Evolutionary conservation across 2,797 vertebrate genomes (phyloP), one percentile per base, ranked within the genome.

Genomic region (Microctenopoma stevenorrisi): DNA sequence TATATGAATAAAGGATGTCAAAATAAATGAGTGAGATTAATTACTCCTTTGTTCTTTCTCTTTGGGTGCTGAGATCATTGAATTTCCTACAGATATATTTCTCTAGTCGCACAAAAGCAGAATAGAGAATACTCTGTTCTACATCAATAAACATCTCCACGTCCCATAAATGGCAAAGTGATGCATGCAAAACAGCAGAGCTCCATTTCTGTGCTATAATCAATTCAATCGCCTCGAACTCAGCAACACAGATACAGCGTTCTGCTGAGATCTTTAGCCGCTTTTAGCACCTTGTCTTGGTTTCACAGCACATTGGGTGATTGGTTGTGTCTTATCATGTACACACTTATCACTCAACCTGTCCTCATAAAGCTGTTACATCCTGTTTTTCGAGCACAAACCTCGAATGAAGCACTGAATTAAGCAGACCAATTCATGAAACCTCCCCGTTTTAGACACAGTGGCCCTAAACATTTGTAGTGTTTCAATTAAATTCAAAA

Each of bases 1-100:
- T 69, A 67, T 60, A 68, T 64, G 62, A 87, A 63, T 79, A 74
- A 78, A 81, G 61, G 16, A 54, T 76, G 43, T 74, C 64, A 69
- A 86, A 88, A 79, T 74, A 44, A 18, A 49, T 8, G 12, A 51
- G 43, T 58, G 63, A 74, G 58, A 85, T 81, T 68, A 64, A 86
- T 86, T 70, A 56, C 55, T 59, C 25, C 7, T 22, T 66, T 43
- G 10, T 56, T 60, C 10, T 46, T 52, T 22, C 30, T 54, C 15
- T 60, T 44, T n/a, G 16, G 3, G 2, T 75, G n/a, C 62, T 46
- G 35, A 9, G n/a, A 66, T 69, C 25, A 13, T 10, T 57, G 6
- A 0, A 28, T 57, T 51, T 67, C 9, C 52, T 46, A 12, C 10
- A 22, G 6, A 35, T 54, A 12, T 16, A 8, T 65, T 7, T 30